phyloP scores from a whole-genome alignment of 53 echinoderm and acorn worm species.

The Crossaster papposus region DNA sequence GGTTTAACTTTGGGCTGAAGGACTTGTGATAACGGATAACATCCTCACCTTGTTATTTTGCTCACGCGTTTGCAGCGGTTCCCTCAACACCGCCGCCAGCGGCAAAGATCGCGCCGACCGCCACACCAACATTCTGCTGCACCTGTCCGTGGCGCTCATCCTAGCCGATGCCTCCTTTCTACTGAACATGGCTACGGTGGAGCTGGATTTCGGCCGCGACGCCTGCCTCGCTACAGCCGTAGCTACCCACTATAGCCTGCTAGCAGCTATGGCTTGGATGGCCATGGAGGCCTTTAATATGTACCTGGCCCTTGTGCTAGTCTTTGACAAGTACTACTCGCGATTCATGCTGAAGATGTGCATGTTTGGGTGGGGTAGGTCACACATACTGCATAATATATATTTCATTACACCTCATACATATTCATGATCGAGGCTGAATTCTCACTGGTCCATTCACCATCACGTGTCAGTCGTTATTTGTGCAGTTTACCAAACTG shows the following conservation, averaged over 20 bases:
- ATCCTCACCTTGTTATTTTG: neutral
- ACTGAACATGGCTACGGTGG: constrained; percentile 17
- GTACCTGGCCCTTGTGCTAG: constrained; percentile 91
- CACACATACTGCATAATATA: no score
- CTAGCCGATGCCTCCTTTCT: constrained; percentile 82
- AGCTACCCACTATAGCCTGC: constrained; percentile 79
- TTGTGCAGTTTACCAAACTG: no score
- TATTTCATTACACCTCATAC: no score
- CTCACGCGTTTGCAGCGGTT: constrained; percentile 1
- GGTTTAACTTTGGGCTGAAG: no score
- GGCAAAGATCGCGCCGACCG: constrained; percentile 60
- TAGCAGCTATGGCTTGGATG: constrained; percentile 91
- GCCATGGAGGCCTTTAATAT: constrained; percentile 92
- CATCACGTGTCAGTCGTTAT: no score
- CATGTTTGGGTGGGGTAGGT: constrained; percentile 85
- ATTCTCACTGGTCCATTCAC: no score
- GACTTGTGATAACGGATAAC: no score
- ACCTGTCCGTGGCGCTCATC: constrained; percentile 77
- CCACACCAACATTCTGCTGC: constrained; percentile 81
- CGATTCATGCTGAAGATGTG: constrained; percentile 84
- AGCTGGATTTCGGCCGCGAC: neutral
- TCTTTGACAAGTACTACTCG: constrained; percentile 80
- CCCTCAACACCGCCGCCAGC: neutral
- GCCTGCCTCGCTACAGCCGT: constrained; percentile 48
- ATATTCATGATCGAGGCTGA: no score